Percentiles rank a stretch among this genome's conserved stretches.
Evolutionary conservation across 64 coral and sea anemone species (phyloP).

Genomic region (Cladopsammia gracilis): DNA sequence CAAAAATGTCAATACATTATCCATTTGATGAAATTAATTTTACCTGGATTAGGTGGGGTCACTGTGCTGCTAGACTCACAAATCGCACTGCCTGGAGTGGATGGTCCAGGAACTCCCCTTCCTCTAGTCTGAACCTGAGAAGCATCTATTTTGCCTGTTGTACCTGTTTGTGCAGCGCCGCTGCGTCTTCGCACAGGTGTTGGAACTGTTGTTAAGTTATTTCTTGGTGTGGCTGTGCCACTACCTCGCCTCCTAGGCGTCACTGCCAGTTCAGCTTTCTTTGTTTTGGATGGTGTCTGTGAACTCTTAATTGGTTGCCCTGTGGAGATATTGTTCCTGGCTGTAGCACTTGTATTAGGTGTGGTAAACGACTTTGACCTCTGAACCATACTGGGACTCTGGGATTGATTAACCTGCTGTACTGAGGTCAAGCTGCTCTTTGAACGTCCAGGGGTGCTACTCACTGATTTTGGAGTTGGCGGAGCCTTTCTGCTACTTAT

Average conservation of each 20-base stretch:
- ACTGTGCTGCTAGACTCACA: neutral
- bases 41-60: constrained; percentile 43
- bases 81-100: neutral
- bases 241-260: constrained; percentile 33
- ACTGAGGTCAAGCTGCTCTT: neutral
- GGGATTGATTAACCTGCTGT: neutral
- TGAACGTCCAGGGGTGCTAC: constrained; percentile 3
- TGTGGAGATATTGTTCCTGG: neutral
- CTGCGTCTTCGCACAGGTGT: constrained; percentile 13
- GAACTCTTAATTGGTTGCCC: neutral
- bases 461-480: neutral
- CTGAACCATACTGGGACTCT: neutral
- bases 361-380: constrained; percentile 43
- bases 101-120: neutral
- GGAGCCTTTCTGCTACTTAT: constrained; percentile 8
- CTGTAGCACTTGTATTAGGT: neutral
- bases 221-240: constrained; percentile 20
- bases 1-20: too few relatives aligned
- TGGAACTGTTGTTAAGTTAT: neutral
- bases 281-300: constrained; percentile 1
- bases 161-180: neutral
- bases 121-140: constrained; percentile 7
- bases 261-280: neutral
- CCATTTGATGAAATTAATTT: too few relatives aligned
- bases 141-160: neutral